phyloP scores from a whole-genome alignment of 92 coral and sea anemone species.

The Porites cylindrica region DNA sequence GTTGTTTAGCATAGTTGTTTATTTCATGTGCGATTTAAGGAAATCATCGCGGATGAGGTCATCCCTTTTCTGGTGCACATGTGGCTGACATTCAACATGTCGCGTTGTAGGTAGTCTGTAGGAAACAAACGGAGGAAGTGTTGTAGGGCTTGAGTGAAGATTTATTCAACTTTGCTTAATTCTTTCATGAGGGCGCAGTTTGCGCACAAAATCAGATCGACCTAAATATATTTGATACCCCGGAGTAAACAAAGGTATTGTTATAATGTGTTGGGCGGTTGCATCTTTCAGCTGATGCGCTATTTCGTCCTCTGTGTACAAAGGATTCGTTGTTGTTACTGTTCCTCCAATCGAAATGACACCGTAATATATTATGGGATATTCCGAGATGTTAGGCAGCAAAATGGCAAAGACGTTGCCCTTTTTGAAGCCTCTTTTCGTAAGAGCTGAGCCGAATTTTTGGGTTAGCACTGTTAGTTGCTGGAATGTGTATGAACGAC shows the following conservation, averaged over 20 bases:
- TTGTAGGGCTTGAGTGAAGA: no score
- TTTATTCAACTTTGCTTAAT: no score
- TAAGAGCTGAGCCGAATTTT: constrained; percentile 80
- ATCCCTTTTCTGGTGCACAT: no score
- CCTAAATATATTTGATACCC: no score
- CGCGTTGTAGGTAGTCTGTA: no score
- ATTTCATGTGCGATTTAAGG: no score
- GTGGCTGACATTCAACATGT: no score
- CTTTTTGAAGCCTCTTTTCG: constrained; percentile 81
- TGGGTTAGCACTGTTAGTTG: constrained; percentile 55
- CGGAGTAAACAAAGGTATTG: constrained; percentile 63
- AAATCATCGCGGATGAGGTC: no score
- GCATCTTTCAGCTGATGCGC: constrained; percentile 77
- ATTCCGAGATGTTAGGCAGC: constrained; percentile 82
- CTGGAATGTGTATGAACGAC: constrained; percentile 77
- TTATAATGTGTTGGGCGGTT: constrained; percentile 65
- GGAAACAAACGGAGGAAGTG: no score
- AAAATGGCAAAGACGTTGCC: constrained; percentile 87
- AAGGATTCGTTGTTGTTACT: constrained; percentile 78
- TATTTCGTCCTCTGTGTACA: constrained; percentile 80
- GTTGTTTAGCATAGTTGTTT: no score
- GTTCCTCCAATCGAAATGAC: constrained; percentile 76
- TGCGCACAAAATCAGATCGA: no score
- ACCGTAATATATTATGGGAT: constrained; percentile 73
- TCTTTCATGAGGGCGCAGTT: no score